Evolutionary conservation across 1,140 invertebrate genomes (phyloP), one percentile per base, ranked within the genome.

Genomic region (Coelopa frigida): DNA sequence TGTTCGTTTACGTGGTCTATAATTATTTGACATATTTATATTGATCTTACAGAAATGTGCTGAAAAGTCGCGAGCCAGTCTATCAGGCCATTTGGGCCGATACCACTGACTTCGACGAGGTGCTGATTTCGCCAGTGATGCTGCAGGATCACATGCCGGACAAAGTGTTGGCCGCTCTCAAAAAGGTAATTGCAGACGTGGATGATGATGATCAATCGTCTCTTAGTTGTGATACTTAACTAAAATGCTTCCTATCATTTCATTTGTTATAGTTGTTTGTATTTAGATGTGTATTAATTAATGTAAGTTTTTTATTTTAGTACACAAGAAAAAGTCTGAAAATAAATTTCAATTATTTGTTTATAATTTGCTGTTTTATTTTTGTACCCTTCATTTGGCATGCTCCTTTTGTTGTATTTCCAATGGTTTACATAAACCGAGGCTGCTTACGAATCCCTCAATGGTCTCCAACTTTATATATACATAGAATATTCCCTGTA

Each of bases 121-220:
- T 94, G 17, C 74, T 94, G 22, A 90, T 94, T 37, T 92, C 89
- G 17, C 89, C 89, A 2, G 88, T 89, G 18, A 90, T 89, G 87
- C 81, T 93, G 42, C 87, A 90, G 69, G 90, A 94, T 70, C 91
- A 94, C 69, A 91, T 93, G 89, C 89, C 90, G 17, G 88, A 93
- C 63, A 87, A 84, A 70, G 86, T 94, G 45, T 72, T 93, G 42
- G 81, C 85, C 46, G 89, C 89, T 8, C 72, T 94, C 39, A 82
- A 90, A 70, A 89, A 90, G 82, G 89, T 93, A 82, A 69, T 66
- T 61, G 40, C 54, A 26, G 58, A 61, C 33, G 42, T 53, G 31
- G 51, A 61, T 39, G 60, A 59, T 45, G 60, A 58, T 44, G 56
- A 49, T 53, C 51, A 51, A 50, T 46, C 63, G 48, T 54, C 57